These are phyloP conservation scores for Sorex maritimensis DNA, from an alignment of 2,797 vertebrate genomes.

Conservation along the genomic window DNA sequence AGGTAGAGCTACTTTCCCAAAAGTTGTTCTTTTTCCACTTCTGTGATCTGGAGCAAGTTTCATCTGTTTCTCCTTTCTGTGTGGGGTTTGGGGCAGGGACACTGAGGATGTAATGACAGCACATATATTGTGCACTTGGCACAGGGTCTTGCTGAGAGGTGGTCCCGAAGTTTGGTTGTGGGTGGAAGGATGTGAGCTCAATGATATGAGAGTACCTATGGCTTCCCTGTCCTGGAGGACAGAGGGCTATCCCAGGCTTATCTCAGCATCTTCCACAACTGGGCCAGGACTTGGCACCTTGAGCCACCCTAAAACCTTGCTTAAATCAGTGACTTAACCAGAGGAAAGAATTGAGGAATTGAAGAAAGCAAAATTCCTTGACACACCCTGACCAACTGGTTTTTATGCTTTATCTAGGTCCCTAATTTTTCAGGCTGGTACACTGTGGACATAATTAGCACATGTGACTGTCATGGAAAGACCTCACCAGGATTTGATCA, in stretches of 20 bases:
- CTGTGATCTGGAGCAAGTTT: not conserved
- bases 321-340: too few relatives aligned
- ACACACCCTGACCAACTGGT: too few relatives aligned
- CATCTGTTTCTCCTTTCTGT: not conserved
- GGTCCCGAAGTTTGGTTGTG: not conserved
- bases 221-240: not conserved
- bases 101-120: not conserved
- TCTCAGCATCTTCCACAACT: not conserved
- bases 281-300: not conserved
- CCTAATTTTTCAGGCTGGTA: not conserved
- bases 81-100: not conserved
- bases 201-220: accelerated
- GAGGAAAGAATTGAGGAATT: not conserved
- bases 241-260: not conserved
- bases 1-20: not conserved
- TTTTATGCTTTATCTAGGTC: not conserved
- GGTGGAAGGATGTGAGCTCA: not conserved
- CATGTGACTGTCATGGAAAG: too few relatives aligned
- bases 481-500: too few relatives aligned
- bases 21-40: not conserved
- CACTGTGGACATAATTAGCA: too few relatives aligned
- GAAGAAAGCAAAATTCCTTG: not conserved
- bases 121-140: not conserved
- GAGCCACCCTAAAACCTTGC: not conserved
- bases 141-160: not conserved